Conservation (phyloP, 2,113 vertebrate genomes). For the Ammospiza nelsoni region DNA sequence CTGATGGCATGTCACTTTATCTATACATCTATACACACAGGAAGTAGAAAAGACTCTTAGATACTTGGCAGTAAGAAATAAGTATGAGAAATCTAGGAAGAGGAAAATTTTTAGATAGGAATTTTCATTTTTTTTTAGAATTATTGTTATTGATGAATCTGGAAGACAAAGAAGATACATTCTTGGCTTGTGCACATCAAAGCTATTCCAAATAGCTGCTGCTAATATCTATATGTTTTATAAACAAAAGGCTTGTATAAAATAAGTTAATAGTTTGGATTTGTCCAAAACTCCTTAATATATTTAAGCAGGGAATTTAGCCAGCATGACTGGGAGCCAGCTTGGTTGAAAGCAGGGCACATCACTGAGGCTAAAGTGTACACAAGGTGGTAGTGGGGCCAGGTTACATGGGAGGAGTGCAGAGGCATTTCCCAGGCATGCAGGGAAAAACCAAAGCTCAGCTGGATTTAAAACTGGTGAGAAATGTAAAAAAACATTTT, state of each 20-base stretch:
- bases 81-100: not conserved
- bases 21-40: not conserved
- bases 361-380: not conserved
- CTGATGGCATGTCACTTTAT: not conserved
- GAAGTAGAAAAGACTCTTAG: not conserved
- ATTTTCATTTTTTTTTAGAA: not conserved
- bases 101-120: not conserved
- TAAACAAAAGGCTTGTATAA: not conserved
- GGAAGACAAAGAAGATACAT: not conserved
- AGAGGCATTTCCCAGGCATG: not conserved
- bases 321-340: not conserved
- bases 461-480: not conserved
- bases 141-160: not conserved
- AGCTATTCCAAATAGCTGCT: not conserved
- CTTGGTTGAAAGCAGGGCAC: not conserved
- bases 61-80: not conserved
- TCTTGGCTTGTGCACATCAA: not conserved
- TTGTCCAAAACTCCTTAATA: not conserved
- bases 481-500: not conserved
- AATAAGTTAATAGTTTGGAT: not conserved
- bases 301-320: not conserved
- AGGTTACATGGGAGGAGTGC: not conserved
- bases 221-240: not conserved
- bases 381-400: not conserved
- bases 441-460: constrained; percentile 23